Evolutionary conservation across 1,140 invertebrate genomes (phyloP), one percentile per base, ranked within the genome.

Genomic region (Tetranychus urticae): DNA sequence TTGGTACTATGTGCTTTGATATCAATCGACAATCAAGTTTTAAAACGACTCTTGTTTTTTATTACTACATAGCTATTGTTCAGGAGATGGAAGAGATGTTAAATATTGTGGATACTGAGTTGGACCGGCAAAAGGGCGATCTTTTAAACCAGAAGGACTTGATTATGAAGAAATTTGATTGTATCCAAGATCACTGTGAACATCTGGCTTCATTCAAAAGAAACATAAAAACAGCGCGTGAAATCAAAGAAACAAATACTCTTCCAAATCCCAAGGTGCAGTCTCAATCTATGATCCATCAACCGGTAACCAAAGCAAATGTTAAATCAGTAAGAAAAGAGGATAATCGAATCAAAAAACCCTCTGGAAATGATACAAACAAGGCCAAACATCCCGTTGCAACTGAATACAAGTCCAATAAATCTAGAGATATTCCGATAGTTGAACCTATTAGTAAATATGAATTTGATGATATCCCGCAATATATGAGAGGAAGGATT

Each of bases 401-500:
- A 42, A 42, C 39, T 10, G 39, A 42, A 10, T 34, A 46, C 10
- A 48, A 55, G 14, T 47, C 61, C 14, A 4, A 8, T 8, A 35
- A 36, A 33, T 31, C 61, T 60, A 55, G 61, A 14, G 46, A 63
- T 31, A 33, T 52, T 10, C 46, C 59, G 37, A 23, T 46, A 35
- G 31, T 62, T 52, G 39, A 31, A 5, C 55, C 58, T 6, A 23
- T 62, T 3, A 59, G 2, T 12, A 45, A n/a, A 12, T 1, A 39
- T 7, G 61, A 63, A 60, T 63, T 61, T 60, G 36, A 60, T 46
- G 61, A 42, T 5, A 42, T 42, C 10, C 39, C 39, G 10, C 39
- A 42, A 47, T 63, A 63, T 63, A 63, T 63, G 59, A 36, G 39
- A 13, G 60, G 62, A 36, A 48, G 62, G 4, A 31, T 63, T 1